These are phyloP conservation scores for Hoplodrina ambigua DNA, from an alignment of 2,888 invertebrate genomes.

Conservation along the genomic window DNA sequence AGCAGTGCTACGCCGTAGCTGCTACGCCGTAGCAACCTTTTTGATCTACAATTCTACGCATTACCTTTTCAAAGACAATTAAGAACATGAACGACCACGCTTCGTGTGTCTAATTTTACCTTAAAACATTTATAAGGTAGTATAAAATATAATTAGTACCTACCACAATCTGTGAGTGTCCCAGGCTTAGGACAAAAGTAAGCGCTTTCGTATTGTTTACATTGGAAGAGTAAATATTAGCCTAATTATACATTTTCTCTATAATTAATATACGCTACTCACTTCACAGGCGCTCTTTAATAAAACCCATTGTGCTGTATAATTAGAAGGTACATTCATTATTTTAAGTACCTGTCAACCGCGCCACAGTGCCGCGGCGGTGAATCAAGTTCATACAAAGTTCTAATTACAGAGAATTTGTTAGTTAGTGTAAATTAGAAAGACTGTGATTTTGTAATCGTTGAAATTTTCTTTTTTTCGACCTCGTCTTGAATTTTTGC, in stretches of 20 bases:
- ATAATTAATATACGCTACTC: conserved; percentile 58
- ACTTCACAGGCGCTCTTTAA: conserved; percentile 61
- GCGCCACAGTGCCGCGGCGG: conserved; percentile 47
- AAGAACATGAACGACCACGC: background rate
- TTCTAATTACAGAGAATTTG: no score
- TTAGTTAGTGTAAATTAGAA: no score
- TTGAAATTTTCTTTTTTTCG: no score
- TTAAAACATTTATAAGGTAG: conserved; percentile 12
- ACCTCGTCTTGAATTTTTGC: no score
- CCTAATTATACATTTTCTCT: conserved; percentile 55
- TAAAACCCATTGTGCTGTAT: conserved; percentile 64
- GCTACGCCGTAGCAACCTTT: conserved; percentile 47
- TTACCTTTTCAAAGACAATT: background rate
- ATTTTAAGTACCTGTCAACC: conserved; percentile 64
- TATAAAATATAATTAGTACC: conserved; percentile 33
- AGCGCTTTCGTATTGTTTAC: conserved; percentile 30
- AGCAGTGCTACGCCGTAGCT: conserved; percentile 15
- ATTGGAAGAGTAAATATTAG: conserved; percentile 50
- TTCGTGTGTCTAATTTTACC: background rate
- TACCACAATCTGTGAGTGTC: background rate
- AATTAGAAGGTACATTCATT: conserved; percentile 67
- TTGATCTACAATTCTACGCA: conserved; percentile 4
- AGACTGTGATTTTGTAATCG: no score
- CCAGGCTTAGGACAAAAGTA: conserved; percentile 20
- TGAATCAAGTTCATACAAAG: conserved; percentile 26